Base-by-base conservation (phyloP, 2,888 invertebrate species). In the Strigamia transsilvanica region DNA sequence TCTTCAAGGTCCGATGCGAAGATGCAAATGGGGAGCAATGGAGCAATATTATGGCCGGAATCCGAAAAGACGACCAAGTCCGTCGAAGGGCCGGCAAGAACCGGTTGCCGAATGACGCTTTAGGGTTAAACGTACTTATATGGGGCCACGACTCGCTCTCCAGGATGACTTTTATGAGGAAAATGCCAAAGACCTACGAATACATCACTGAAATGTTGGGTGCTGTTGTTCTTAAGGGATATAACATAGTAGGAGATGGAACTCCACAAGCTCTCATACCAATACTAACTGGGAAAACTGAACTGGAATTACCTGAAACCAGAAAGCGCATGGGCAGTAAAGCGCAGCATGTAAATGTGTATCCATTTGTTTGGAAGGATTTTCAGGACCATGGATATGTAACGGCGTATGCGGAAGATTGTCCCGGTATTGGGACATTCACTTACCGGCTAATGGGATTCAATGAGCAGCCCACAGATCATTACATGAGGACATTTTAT, bases 381-480 rank as follows among this genome's bases (percentile, higher is more conserved):
- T 93, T 93, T 85, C 91, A 91, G 23, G 80, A 87, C 6, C 84
- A 81, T 82, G 84, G 84, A 27, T 85, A 84, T 61, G 85, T 92
- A 34, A 94, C 95, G 1, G 94, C 93, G 0, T 98, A 93, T 87
- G 93, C 93, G 85, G 98, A 98, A 87, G 98, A 98, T 87, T 91
- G 93, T 85, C 94, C 95, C 0, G 89, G 91, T 85, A 91, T 93
- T 32, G 97, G 97, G 0, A 96, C 95, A 0, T 98, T 97, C 87
- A 95, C 95, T 1, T 96, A 95, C 88, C 91, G 98, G 10, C 91
- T 97, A 87, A 94, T 94, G 85, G 98, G 98, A 0, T 98, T 98
- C 87, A 88, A 91, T 46, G 88, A 90, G 2, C 92, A 92, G 85
- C 98, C 98, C 0, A 95, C 97, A 0, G 94, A 97, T 88, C 97